Conservation (phyloP, 1,140 invertebrate genomes). For the Drosophila hydei region DNA sequence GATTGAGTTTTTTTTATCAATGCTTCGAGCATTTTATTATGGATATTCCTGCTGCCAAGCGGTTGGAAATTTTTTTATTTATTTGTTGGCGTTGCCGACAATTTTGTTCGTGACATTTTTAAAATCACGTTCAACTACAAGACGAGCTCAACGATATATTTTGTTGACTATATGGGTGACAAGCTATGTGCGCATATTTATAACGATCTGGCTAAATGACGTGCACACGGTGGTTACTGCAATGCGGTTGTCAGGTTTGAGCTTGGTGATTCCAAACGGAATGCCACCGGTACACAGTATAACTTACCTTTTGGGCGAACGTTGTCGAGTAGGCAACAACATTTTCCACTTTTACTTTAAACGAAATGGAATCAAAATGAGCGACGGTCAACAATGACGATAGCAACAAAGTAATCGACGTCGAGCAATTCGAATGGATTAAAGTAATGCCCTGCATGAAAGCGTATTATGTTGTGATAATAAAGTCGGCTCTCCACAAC, state of each 20-base stretch:
- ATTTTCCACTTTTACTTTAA: slow-evolving; percentile 70
- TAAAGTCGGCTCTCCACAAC: neutral
- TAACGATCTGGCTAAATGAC: slow-evolving; percentile 61
- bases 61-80: slow-evolving; percentile 44
- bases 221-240: slow-evolving; percentile 47
- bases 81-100: slow-evolving; percentile 16
- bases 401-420: slow-evolving; percentile 37
- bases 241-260: slow-evolving; percentile 24
- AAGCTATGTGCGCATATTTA: slow-evolving; percentile 39
- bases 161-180: slow-evolving; percentile 52
- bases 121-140: slow-evolving; percentile 75
- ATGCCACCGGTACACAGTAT: slow-evolving; percentile 16
- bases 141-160: slow-evolving; percentile 55
- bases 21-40: slow-evolving; percentile 21
- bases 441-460: slow-evolving; percentile 15
- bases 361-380: slow-evolving; percentile 61
- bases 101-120: slow-evolving; percentile 71
- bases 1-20: slow-evolving; percentile 60
- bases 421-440: slow-evolving; percentile 49
- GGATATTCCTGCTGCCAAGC: slow-evolving; percentile 4
- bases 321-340: neutral
- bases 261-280: neutral
- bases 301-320: slow-evolving; percentile 49
- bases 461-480: neutral
- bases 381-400: slow-evolving; percentile 23